phyloP scores from a whole-genome alignment of 2,113 vertebrate genomes.

The Boulengeromyrus knoepffleri region DNA sequence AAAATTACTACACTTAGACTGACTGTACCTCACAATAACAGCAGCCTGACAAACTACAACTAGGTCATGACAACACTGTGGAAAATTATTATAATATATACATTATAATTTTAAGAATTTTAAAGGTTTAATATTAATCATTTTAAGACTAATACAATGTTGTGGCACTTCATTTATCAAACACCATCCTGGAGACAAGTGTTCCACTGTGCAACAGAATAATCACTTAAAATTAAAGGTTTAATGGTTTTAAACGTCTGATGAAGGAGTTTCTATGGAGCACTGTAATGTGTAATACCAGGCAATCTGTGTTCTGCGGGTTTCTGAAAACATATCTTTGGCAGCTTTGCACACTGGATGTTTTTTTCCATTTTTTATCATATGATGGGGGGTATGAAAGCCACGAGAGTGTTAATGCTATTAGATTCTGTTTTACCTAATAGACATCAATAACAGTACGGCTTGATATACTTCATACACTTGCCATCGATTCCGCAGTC shows the following conservation, averaged over 20 bases:
- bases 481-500: slow-evolving; percentile 9
- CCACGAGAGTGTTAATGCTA: background rate
- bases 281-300: background rate
- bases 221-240: slow-evolving; percentile 9
- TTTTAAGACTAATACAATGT: background rate
- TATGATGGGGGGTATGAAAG: slow-evolving; percentile 1
- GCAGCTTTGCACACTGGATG: background rate
- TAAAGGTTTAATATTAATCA: slow-evolving; percentile 6
- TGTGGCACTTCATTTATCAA: background rate
- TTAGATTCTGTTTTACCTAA: slow-evolving; percentile 12
- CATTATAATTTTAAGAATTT: background rate
- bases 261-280: background rate
- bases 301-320: background rate
- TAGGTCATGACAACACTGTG: background rate
- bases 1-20: background rate
- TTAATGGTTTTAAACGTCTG: background rate
- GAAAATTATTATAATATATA: background rate
- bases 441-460: slow-evolving; percentile 16
- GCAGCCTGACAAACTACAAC: background rate
- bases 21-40: background rate
- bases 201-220: background rate
- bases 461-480: slow-evolving; percentile 1
- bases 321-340: background rate
- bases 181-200: background rate
- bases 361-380: background rate